Evolutionary conservation across 2,113 vertebrate genomes (phyloP).

Genomic region (Platysteira castanea): DNA sequence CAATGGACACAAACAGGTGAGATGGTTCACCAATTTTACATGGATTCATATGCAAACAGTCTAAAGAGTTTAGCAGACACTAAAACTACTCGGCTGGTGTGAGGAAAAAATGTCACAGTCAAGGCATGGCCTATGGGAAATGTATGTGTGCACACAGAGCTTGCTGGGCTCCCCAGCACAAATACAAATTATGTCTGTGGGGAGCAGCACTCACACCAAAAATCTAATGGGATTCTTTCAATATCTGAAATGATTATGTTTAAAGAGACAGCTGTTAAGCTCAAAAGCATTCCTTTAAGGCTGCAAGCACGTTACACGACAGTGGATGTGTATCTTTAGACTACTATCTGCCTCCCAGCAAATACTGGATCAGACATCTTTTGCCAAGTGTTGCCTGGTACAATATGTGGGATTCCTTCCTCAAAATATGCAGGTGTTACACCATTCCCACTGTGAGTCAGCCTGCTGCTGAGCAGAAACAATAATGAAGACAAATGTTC

Average conservation of each 20-base stretch:
- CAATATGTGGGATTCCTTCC: neutral
- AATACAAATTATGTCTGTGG: neutral
- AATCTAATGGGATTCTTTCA: neutral
- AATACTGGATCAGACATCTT: neutral
- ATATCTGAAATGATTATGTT: neutral
- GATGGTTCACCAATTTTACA: neutral
- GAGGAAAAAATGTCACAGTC: neutral
- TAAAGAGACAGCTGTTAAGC: neutral
- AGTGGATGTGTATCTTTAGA: neutral
- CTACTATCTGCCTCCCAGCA: neutral
- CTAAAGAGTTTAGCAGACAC: neutral
- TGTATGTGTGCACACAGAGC: neutral
- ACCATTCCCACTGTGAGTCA: neutral
- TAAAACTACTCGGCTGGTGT: rapidly evolving
- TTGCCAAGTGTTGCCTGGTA: neutral
- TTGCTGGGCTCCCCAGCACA: neutral
- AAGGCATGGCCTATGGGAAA: rapidly evolving
- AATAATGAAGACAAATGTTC: neutral
- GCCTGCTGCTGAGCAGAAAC: neutral
- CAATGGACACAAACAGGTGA: neutral
- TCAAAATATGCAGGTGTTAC: neutral
- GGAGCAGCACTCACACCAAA: neutral
- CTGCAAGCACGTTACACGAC: neutral
- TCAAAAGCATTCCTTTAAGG: neutral
- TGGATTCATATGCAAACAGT: neutral